Evolutionary conservation across 2,888 invertebrate species (phyloP).

Genomic region (Ceraclea dissimilis): DNA sequence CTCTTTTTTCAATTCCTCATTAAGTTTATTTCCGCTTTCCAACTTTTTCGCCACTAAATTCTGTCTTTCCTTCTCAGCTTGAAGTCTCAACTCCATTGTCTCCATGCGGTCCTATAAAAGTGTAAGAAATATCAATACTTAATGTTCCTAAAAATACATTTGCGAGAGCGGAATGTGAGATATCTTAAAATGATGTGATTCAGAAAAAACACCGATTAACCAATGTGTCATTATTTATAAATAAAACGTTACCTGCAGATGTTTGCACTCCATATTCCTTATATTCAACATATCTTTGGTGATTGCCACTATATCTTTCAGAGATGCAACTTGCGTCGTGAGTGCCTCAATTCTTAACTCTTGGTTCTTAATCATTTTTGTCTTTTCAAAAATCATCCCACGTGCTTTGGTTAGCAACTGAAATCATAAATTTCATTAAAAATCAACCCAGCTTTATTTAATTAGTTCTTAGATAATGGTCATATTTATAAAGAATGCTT

Average conservation of each 20-base stretch:
- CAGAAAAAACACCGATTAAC: no score
- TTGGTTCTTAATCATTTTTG: slow-evolving; percentile 68
- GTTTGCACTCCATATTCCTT: slow-evolving; percentile 69
- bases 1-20: slow-evolving; percentile 67
- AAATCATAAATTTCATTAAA: slow-evolving; percentile 2
- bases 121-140: background rate
- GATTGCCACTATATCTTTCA: slow-evolving; percentile 74
- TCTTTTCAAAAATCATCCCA: slow-evolving; percentile 66
- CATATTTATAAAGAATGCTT: no score
- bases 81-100: slow-evolving; percentile 60
- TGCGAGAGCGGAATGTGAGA: no score
- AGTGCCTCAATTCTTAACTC: slow-evolving; percentile 70
- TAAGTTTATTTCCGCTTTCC: slow-evolving; percentile 62
- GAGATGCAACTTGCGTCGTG: slow-evolving; percentile 61
- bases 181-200: no score
- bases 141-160: no score
- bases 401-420: slow-evolving; percentile 59
- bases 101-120: slow-evolving; percentile 52
- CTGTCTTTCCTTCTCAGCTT: slow-evolving; percentile 65
- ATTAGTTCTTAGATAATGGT: background rate
- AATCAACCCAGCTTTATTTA: background rate
- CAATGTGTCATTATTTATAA: no score
- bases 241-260: slow-evolving; percentile 62
- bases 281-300: slow-evolving; percentile 75
- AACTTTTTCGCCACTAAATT: slow-evolving; percentile 61